A percentile compares a stretch with the other conserved stretches of the same genome.
These are phyloP conservation scores for Xiphophorus birchmanni DNA, from an alignment of 2,797 vertebrate genomes.

Conservation along the genomic window DNA sequence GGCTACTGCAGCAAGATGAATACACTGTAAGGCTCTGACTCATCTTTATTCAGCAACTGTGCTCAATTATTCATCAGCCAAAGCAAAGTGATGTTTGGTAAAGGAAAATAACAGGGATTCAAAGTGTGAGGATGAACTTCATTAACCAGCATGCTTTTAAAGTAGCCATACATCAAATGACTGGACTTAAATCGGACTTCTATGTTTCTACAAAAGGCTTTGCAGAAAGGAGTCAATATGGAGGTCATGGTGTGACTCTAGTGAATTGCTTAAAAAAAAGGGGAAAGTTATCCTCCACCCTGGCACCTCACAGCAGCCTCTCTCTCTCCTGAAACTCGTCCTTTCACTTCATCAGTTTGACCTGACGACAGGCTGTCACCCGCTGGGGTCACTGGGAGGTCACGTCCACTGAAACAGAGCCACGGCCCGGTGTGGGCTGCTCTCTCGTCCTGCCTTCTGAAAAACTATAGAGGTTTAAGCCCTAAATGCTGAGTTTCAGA, in stretches of 20 bases:
- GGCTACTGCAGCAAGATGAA: neutral
- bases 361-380: neutral
- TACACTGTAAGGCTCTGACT: neutral
- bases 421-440: neutral
- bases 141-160: neutral
- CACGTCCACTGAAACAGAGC: neutral
- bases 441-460: neutral
- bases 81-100: neutral
- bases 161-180: neutral
- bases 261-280: neutral
- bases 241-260: neutral
- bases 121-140: neutral
- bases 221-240: neutral
- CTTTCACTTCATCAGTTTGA: neutral
- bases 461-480: neutral
- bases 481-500: neutral
- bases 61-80: neutral
- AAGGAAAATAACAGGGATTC: neutral
- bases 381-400: conserved; percentile 8
- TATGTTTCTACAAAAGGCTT: neutral
- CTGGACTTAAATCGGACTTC: neutral
- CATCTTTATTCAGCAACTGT: neutral
- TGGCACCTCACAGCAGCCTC: neutral
- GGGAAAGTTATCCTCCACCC: no score
- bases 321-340: neutral